Percentiles rank a stretch among this genome's conserved stretches.
phyloP scores from a whole-genome alignment of 2,797 vertebrate genomes.

The Falco naumanni region DNA sequence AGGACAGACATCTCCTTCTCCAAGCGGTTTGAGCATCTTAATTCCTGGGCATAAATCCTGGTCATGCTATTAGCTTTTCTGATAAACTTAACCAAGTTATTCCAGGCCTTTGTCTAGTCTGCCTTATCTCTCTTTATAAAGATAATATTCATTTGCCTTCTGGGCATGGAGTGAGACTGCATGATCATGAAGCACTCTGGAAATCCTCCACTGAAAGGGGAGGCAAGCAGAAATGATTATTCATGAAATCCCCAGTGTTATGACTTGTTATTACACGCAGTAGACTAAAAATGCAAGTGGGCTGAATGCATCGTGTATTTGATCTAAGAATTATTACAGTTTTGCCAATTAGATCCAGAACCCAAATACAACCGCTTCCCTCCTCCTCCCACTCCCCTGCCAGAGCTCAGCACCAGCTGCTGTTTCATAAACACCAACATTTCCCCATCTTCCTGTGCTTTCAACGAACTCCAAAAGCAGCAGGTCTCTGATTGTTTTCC shows the following conservation, averaged over 20 bases:
- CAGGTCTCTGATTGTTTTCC: background rate
- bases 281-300: background rate
- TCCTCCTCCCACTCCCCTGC: background rate
- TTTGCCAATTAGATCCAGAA: slow-evolving; percentile 38
- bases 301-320: background rate
- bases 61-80: background rate
- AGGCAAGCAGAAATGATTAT: background rate
- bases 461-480: slow-evolving; percentile 29
- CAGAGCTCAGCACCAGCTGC: slow-evolving; percentile 28
- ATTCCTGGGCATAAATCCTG: background rate
- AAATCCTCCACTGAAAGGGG: background rate
- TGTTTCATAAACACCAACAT: background rate
- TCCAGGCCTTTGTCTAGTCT: background rate
- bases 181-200: background rate
- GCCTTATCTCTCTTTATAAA: background rate
- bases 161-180: background rate
- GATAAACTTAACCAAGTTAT: background rate
- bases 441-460: background rate
- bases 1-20: background rate
- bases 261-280: background rate
- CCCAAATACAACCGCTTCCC: slow-evolving; percentile 10
- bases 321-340: slow-evolving; percentile 10
- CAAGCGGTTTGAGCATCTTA: background rate
- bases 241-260: background rate
- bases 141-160: background rate